Percentiles rank a stretch among this genome's conserved stretches.
Evolutionary conservation across 2,113 vertebrate genomes (phyloP).

Genomic region (Xiphias gladius): DNA sequence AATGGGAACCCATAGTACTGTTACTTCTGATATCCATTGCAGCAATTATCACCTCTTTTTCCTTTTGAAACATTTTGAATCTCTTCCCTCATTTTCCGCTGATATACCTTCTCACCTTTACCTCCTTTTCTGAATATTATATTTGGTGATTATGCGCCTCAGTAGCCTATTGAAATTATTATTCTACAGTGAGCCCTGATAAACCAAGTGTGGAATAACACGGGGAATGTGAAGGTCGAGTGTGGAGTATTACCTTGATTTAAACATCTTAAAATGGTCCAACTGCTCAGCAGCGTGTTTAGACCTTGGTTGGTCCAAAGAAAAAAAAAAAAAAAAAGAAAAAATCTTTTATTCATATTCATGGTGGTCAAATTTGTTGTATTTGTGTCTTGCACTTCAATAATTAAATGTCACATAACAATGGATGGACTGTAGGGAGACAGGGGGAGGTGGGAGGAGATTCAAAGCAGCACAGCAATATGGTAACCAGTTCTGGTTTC

Average conservation of each 20-base stretch:
- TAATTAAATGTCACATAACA: slow-evolving; percentile 1
- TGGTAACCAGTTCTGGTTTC: slow-evolving; percentile 69
- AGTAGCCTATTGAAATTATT: not conserved
- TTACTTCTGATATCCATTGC: not conserved
- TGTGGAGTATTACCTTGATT: not conserved
- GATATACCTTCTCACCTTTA: not conserved
- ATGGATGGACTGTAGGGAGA: not conserved
- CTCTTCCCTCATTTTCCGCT: not conserved
- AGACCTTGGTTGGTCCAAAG: not conserved
- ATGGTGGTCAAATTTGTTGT: not conserved
- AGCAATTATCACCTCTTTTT: not conserved
- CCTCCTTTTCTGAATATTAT: not conserved
- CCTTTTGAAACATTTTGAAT: not conserved
- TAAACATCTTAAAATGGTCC: not conserved
- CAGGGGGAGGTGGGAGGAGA: slow-evolving; percentile 9
- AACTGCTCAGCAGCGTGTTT: not conserved
- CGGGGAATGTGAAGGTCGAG: not conserved
- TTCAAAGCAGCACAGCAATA: slow-evolving; percentile 52
- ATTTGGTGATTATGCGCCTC: not conserved
- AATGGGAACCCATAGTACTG: not conserved
- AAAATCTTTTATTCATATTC: not conserved
- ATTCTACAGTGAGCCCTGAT: not conserved
- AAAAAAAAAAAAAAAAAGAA: no score
- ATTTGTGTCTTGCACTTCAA: not conserved
- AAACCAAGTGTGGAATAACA: not conserved